Evolutionary conservation across 2,113 vertebrate genomes (phyloP), one percentile per base, ranked within the genome.

Genomic region (Rousettus leschenaultii): DNA sequence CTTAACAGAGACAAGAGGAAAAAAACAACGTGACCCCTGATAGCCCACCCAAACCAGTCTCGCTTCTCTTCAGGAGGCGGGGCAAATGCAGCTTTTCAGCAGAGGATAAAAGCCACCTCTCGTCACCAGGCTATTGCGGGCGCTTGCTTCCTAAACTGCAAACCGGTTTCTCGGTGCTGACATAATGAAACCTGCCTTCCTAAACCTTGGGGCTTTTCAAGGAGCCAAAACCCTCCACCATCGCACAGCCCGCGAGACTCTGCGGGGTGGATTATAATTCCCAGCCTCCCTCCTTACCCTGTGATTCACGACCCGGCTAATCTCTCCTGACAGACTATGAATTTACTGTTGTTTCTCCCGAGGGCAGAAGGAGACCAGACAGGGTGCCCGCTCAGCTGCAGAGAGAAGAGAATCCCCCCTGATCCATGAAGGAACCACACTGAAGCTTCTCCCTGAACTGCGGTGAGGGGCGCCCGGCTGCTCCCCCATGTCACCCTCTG

Each of bases 401-500:
- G 30, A 73, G n/a, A 85, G 68, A 51, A 86, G 48, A 12, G 24
- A 57, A 65, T 48, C 73, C 86, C 28, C 22, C 6, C 63, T 19
- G 84, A 85, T 2, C 85, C 33, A 16, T 0, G 0, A 12, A 89
- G 78, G 43, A 80, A 4, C 0, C 30, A 7, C 0, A 18, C 63
- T 3, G 53, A 22, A 33, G 73, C 0, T 0, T 19, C 59, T 57
- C 73, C n/a, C 84, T 19, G 21, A 33, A 6, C 1, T 7, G 26
- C 40, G 9, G 0, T 7, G 13, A 0, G 68, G 24, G 2, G 70
- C 4, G 6, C n/a, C 28, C 0, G 7, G 24, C 2, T 35, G 3
- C 35, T 21, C 1, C 12, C 14, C 1, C 3, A 0, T 4, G 13
- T 45, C 3, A 0, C 18, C 4, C 38, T 1, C 55, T 19, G 16